Evolutionary conservation across 2,888 invertebrate genomes (phyloP), one percentile per base, ranked within the genome.

Genomic region (Xanthorhoe designata): DNA sequence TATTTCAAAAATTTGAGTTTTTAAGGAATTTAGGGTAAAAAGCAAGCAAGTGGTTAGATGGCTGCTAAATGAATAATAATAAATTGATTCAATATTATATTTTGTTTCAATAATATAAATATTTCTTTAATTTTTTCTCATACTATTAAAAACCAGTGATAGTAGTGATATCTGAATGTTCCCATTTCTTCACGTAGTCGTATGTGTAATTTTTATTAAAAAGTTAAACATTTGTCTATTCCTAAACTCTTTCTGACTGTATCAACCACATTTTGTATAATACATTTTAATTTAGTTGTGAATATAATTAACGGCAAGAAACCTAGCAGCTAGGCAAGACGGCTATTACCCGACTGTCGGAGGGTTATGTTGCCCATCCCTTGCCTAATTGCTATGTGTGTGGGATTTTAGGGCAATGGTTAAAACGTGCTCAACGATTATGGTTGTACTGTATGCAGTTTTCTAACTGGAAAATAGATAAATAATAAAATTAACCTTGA

Each of bases 321-420:
- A 85, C 91, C 90, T 92, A 92, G 91, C 92, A 86, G 81, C 75
- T 65, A 86, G 92, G 92, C 92, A 92, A 91, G 86, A 75, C 61
- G 62, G 74, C 65, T 10, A n/a, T 29, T 62, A 64, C 60, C 38
- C 55, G 66, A 63, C 32, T 54, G 62, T 38, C 17, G 32, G 8
- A 47, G 62, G 68, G 54, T 68, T 15, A 29, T 58, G 49, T 47
- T 59, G 59, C 59, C 52, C 51, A 51, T 15, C 7, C 80, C 84
- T 92, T 93, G 92, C 92, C 90, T 74, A 74, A 82, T 88, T 91
- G 92, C 92, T 93, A 92, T 87, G 92, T 86, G 78, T 68, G 78
- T 75, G 82, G 87, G 84, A 75, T 66, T 69, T 71, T 8, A 69
- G 85, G 86, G 80, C 77, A 77, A 78, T 72, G 85, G 83, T 64